Conservation (phyloP, 2,113 vertebrate genomes). For the Apaloderma vittatum region DNA sequence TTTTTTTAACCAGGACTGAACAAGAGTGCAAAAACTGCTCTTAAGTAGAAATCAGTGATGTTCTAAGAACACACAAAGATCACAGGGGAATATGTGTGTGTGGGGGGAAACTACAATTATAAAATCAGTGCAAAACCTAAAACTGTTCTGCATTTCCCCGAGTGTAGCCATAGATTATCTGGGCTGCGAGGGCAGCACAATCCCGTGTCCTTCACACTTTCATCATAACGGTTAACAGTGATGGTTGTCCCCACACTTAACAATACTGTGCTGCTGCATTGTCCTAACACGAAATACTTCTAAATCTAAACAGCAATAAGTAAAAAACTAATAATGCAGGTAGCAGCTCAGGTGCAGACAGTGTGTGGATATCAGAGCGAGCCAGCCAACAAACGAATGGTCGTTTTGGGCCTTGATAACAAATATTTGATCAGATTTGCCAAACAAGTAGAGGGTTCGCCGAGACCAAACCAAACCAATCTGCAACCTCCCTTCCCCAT, state of each 20-base stretch:
- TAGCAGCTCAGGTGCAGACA: background rate
- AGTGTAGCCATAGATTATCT: background rate
- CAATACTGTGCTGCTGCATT: background rate
- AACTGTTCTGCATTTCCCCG: background rate
- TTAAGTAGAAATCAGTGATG: background rate
- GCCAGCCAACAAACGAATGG: background rate
- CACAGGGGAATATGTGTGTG: background rate
- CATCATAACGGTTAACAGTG: background rate
- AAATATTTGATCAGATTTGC: background rate
- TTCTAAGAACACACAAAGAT: background rate
- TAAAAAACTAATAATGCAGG: background rate
- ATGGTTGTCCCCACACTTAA: background rate
- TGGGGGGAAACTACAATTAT: background rate
- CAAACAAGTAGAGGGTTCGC: background rate
- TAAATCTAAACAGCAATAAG: background rate
- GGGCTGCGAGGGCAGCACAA: background rate
- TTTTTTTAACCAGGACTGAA: background rate
- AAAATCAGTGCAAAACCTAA: background rate
- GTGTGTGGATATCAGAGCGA: background rate
- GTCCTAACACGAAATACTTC: background rate
- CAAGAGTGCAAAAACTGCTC: background rate
- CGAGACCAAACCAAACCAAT: background rate
- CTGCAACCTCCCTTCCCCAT: accelerated
- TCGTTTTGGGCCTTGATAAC: accelerated
- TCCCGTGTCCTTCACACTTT: constrained; percentile 19